Evolutionary conservation across 2,113 vertebrate species (phyloP).

Genomic region (Pelecanus crispus): DNA sequence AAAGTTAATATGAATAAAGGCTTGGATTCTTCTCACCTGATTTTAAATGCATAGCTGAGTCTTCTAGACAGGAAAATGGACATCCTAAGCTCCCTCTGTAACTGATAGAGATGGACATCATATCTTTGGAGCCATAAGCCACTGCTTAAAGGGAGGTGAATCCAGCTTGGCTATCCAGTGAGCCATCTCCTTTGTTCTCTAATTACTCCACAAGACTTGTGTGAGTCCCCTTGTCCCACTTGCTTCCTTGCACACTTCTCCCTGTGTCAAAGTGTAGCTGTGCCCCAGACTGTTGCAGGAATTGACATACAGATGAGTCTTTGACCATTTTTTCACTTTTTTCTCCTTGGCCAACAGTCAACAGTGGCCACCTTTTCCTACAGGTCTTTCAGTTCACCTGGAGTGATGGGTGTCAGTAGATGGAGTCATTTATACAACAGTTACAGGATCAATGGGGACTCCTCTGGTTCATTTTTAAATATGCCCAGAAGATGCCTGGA

Average conservation of each 20-base stretch:
- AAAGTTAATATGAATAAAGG: not conserved
- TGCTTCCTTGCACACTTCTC: accelerated
- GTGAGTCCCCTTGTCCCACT: accelerated
- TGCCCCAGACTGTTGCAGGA: not conserved
- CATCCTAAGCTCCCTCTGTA: not conserved
- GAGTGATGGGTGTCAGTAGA: not conserved
- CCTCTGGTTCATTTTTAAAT: not conserved
- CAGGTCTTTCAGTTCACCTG: accelerated
- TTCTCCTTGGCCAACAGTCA: not conserved
- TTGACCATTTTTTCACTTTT: not conserved
- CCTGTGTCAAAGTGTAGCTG: accelerated
- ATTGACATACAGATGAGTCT: no score
- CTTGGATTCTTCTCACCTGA: not conserved
- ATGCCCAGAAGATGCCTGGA: not conserved
- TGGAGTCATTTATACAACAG: not conserved
- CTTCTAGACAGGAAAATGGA: not conserved
- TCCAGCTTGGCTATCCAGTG: not conserved
- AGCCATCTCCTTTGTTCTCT: not conserved
- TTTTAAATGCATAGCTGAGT: not conserved
- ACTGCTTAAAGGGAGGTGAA: not conserved
- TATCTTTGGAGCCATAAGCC: not conserved
- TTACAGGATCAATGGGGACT: accelerated
- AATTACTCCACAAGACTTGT: not conserved
- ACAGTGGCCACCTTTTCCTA: not conserved
- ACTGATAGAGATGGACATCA: accelerated